These are phyloP conservation scores for Drosophila arawakana DNA, from an alignment of 1,140 invertebrate species.

Conservation along the genomic window DNA sequence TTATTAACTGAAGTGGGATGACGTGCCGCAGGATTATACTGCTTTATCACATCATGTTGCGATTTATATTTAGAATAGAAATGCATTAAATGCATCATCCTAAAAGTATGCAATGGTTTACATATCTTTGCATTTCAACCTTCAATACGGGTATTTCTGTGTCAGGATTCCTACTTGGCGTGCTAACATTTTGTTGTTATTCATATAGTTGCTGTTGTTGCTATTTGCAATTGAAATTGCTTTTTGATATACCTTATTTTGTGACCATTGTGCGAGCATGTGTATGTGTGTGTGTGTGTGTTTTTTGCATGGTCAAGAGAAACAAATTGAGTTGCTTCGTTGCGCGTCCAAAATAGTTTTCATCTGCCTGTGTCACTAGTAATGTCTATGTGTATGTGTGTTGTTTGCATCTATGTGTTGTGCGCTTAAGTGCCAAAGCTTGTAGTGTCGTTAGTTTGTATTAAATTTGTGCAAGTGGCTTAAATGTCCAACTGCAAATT, in stretches of 20 bases:
- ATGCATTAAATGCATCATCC: no score
- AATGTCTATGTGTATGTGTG: conserved; percentile 7
- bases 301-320: conserved; percentile 40
- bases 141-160: conserved; percentile 10
- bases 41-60: no score
- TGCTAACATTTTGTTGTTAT: conserved; percentile 36
- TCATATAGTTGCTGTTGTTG: conserved; percentile 39
- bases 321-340: conserved; percentile 64
- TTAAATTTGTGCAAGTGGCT: conserved; percentile 12
- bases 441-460: conserved; percentile 66
- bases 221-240: conserved; percentile 65
- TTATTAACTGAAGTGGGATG: no score
- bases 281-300: conserved; percentile 8
- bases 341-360: conserved; percentile 58
- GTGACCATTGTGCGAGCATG: conserved; percentile 16
- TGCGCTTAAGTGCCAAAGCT: conserved; percentile 67
- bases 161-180: not conserved
- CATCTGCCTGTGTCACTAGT: conserved; percentile 26
- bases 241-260: conserved; percentile 51
- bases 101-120: no score
- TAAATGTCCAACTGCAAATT: conserved; percentile 29
- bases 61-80: no score
- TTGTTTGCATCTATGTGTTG: conserved; percentile 29
- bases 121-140: not conserved
- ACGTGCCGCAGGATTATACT: no score